phyloP scores from a whole-genome alignment of 2,888 invertebrate species.

The Aethes cnicana region DNA sequence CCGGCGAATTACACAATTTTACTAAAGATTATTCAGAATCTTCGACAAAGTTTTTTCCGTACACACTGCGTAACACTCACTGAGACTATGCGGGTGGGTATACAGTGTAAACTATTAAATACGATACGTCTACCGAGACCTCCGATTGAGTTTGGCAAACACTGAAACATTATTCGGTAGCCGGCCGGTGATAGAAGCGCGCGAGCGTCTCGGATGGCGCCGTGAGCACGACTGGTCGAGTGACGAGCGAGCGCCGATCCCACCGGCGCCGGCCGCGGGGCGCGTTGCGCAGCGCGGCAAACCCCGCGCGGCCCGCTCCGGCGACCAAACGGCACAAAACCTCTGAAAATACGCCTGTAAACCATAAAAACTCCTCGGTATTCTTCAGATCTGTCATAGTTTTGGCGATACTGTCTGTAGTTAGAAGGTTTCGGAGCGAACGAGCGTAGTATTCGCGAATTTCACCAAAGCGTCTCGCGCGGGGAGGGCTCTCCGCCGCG shows the following conservation, averaged over 20 bases:
- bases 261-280: slow-evolving; percentile 46
- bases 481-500: slow-evolving; percentile 50
- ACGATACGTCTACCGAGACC: slow-evolving; percentile 80
- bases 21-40: slow-evolving; percentile 82
- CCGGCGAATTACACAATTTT: slow-evolving; percentile 80
- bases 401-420: slow-evolving; percentile 12
- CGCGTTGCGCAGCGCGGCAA: slow-evolving; percentile 43
- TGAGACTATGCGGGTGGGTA: slow-evolving; percentile 80
- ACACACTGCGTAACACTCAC: slow-evolving; percentile 83
- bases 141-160: slow-evolving; percentile 81
- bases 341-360: slow-evolving; percentile 66
- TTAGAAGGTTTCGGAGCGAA: slow-evolving; percentile 29
- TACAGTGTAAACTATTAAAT: slow-evolving; percentile 79
- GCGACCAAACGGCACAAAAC: slow-evolving; percentile 69
- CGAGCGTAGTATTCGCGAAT: slow-evolving; percentile 35
- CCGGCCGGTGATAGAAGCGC: slow-evolving; percentile 79
- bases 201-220: slow-evolving; percentile 76
- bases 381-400: too few relatives aligned
- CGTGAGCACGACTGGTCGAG: slow-evolving; percentile 72
- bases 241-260: slow-evolving; percentile 35
- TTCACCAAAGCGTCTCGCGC: slow-evolving; percentile 51
- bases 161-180: slow-evolving; percentile 82
- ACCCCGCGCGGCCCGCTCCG: slow-evolving; percentile 48
- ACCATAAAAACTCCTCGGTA: slow-evolving; percentile 19
- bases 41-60: slow-evolving; percentile 82